Percentiles rank a stretch among this genome's conserved stretches.
phyloP scores from a whole-genome alignment of 64 coral and sea anemone genomes.

The Montipora foliosa region DNA sequence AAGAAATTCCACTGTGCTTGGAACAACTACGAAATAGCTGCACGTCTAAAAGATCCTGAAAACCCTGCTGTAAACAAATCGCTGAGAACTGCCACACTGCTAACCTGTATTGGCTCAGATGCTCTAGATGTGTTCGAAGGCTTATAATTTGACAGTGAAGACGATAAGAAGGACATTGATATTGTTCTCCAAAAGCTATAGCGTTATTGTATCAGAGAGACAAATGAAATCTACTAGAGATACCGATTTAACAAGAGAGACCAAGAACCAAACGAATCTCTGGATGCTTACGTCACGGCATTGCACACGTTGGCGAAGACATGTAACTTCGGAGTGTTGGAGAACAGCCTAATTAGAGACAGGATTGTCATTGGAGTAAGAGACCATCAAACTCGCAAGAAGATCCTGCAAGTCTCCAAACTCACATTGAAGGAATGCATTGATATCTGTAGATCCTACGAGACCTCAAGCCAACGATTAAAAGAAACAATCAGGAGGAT shows the following conservation, averaged over 20 bases:
- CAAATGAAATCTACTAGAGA: conserved; percentile 60
- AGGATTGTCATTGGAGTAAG: conserved; percentile 61
- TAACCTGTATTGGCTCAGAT: conserved; percentile 59
- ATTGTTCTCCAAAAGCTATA: conserved; percentile 2
- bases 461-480: conserved; percentile 43
- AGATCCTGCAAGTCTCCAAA: conserved; percentile 50
- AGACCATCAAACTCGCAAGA: conserved; percentile 73
- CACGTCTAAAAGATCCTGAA: conserved; percentile 25
- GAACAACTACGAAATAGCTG: conserved; percentile 49
- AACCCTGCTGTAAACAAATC: conserved; percentile 1
- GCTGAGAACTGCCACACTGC: conserved; percentile 35
- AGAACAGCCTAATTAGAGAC: conserved; percentile 52
- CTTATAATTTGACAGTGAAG: conserved; percentile 60
- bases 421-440: conserved; percentile 60
- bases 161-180: conserved; percentile 13
- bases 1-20: conserved; percentile 21
- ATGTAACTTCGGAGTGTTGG: conserved; percentile 62
- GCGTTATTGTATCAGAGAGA: conserved; percentile 60
- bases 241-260: conserved; percentile 76
- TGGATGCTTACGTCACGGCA: conserved; percentile 55
- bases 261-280: conserved; percentile 64
- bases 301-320: conserved; percentile 43
- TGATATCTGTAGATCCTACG: conserved; percentile 56
- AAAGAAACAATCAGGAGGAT: conserved; percentile 59
- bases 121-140: conserved; percentile 62